Evolutionary conservation across 2,888 invertebrate species (phyloP).

Genomic region (Pardosa pseudoannulata): DNA sequence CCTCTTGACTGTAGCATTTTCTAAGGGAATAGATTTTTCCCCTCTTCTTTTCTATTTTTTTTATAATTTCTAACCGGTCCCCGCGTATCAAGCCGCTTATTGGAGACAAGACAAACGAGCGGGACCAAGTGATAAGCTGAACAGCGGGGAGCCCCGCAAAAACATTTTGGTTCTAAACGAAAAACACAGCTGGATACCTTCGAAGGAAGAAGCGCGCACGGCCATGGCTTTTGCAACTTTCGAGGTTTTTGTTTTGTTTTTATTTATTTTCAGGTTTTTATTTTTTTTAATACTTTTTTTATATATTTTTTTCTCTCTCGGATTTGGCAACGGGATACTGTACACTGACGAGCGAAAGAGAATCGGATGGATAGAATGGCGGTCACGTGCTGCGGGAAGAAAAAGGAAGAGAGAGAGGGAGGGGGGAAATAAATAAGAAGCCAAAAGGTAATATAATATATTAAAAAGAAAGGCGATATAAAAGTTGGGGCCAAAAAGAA

Average conservation of each 20-base stretch:
- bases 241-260: slow-evolving; percentile 16
- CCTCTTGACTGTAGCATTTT: no score
- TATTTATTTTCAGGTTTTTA: background rate
- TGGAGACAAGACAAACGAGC: slow-evolving; percentile 64
- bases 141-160: slow-evolving; percentile 61
- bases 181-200: slow-evolving; percentile 54
- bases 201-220: slow-evolving; percentile 21
- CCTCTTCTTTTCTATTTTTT: no score
- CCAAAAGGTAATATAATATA: slow-evolving; percentile 24
- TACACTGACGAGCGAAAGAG: slow-evolving; percentile 35
- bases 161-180: slow-evolving; percentile 59
- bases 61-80: slow-evolving; percentile 23
- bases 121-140: slow-evolving; percentile 58
- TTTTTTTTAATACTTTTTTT: no score
- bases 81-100: background rate
- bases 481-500: background rate
- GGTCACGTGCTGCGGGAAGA: slow-evolving; percentile 47
- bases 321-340: slow-evolving; percentile 42
- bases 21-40: no score
- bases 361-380: slow-evolving; percentile 55
- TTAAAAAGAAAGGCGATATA: slow-evolving; percentile 8
- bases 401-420: background rate
- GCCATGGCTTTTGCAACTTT: background rate
- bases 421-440: background rate
- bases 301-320: background rate